Percentiles rank a stretch among this genome's conserved stretches.
These are phyloP conservation scores for Oasisia sp. DNA, from an alignment of 2,888 invertebrate species.

Conservation along the genomic window DNA sequence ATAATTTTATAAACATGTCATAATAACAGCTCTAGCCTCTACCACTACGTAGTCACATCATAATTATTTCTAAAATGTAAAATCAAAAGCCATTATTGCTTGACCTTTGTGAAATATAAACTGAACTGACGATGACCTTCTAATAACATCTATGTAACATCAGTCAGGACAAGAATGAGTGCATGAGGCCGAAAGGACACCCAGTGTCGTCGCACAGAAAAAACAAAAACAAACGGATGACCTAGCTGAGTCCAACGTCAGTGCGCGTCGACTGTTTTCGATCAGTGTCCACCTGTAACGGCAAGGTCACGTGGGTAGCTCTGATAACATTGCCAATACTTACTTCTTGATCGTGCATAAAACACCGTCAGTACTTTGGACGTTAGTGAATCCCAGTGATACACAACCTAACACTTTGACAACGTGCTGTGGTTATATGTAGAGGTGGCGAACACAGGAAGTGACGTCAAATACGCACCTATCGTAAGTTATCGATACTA, in stretches of 20 bases:
- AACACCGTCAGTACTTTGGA: conserved; percentile 3
- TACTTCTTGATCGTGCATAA: neutral
- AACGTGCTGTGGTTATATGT: neutral
- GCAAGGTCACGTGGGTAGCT: neutral
- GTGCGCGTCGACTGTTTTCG: neutral
- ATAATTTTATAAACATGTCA: too few species aligned
- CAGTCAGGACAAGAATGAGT: neutral
- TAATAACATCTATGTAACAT: neutral
- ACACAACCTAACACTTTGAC: conserved; percentile 17
- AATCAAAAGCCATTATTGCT: neutral
- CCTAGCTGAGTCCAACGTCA: neutral
- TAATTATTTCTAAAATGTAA: too few species aligned
- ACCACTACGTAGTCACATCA: too few species aligned
- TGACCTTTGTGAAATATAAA: neutral
- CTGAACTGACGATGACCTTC: neutral
- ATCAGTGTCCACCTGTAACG: neutral
- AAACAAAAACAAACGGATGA: conserved; percentile 11
- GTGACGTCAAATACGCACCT: neutral
- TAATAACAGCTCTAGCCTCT: too few species aligned
- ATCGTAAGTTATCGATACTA: neutral
- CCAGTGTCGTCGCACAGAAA: neutral
- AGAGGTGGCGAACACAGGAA: neutral
- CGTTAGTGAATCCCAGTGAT: neutral
- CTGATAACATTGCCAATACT: neutral
- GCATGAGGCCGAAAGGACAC: neutral